phyloP scores from a whole-genome alignment of 2,113 vertebrate genomes.

The Ochotona princeps region DNA sequence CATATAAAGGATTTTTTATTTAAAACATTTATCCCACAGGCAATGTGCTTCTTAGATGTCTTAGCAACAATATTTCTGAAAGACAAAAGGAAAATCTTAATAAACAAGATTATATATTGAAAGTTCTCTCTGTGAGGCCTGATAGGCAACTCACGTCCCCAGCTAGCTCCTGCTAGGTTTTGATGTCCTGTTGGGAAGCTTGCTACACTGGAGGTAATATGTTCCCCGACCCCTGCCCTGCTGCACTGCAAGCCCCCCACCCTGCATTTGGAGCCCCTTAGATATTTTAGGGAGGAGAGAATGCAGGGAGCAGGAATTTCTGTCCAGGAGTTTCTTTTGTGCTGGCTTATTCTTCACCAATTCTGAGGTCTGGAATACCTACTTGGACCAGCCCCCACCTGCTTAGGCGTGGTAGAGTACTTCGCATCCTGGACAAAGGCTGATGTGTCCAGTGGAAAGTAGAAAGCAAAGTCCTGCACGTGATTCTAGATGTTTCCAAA shows the following conservation, averaged over 20 bases:
- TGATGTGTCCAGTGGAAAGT: background rate
- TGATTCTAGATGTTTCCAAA: background rate
- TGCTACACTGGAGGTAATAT: background rate
- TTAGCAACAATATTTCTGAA: background rate
- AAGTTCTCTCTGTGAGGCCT: fast-evolving
- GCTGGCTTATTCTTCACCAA: background rate
- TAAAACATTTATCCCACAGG: background rate
- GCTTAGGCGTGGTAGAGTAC: too few species aligned
- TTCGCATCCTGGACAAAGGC: background rate
- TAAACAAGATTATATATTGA: background rate
- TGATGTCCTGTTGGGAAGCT: background rate
- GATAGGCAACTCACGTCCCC: too few species aligned
- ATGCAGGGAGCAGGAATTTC: background rate
- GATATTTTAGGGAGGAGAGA: background rate
- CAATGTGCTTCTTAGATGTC: background rate
- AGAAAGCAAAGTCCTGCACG: fast-evolving
- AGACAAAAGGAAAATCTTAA: background rate
- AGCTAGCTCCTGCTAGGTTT: background rate
- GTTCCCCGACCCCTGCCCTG: too few species aligned
- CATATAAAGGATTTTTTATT: background rate
- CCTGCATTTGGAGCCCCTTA: background rate
- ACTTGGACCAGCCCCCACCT: too few species aligned
- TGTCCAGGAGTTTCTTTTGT: background rate
- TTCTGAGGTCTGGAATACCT: background rate
- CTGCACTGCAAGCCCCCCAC: too few species aligned